Percentiles rank a stretch among this genome's conserved stretches.
Evolutionary conservation across 2,113 vertebrate genomes (phyloP).

Genomic region (Lophotis ruficrista): DNA sequence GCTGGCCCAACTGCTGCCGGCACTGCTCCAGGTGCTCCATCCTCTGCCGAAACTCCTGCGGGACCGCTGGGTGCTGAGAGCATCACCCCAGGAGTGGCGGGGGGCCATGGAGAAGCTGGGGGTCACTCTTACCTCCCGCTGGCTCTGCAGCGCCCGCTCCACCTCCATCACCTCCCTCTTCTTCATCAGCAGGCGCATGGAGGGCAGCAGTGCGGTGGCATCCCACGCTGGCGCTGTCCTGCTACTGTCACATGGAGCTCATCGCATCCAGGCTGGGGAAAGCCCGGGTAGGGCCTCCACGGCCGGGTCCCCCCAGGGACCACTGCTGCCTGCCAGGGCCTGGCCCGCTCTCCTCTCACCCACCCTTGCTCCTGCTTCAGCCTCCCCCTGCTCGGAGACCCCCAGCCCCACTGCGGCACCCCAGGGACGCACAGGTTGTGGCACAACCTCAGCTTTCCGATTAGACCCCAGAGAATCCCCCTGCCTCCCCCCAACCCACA

Average conservation of each 20-base stretch:
- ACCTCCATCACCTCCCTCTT: conserved; percentile 52
- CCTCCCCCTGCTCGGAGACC: neutral
- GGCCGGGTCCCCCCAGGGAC: neutral
- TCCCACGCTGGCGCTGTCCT: conserved; percentile 4
- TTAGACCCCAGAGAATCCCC: rapidly evolving
- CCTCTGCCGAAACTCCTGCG: conserved; percentile 68
- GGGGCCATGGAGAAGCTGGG: neutral
- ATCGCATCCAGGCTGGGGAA: rapidly evolving
- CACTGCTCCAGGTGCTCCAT: conserved; percentile 63
- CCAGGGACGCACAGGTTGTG: neutral
- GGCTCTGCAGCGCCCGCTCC: conserved; percentile 33
- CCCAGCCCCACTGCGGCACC: neutral
- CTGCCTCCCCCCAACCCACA: neutral
- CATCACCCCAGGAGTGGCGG: neutral
- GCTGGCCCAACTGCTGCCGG: conserved; percentile 50
- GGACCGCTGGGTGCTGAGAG: rapidly evolving
- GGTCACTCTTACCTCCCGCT: conserved; percentile 67
- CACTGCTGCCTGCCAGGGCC: rapidly evolving
- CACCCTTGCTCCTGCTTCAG: neutral
- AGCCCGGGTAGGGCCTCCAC: too few relatives aligned
- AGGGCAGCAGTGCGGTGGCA: neutral
- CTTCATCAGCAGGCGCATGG: conserved; percentile 69
- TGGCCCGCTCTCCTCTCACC: too few relatives aligned
- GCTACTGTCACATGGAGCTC: rapidly evolving
- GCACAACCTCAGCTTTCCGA: neutral